These are phyloP conservation scores for Ceratosolen solmsi DNA, from an alignment of 1,140 invertebrate genomes.

Conservation along the genomic window DNA sequence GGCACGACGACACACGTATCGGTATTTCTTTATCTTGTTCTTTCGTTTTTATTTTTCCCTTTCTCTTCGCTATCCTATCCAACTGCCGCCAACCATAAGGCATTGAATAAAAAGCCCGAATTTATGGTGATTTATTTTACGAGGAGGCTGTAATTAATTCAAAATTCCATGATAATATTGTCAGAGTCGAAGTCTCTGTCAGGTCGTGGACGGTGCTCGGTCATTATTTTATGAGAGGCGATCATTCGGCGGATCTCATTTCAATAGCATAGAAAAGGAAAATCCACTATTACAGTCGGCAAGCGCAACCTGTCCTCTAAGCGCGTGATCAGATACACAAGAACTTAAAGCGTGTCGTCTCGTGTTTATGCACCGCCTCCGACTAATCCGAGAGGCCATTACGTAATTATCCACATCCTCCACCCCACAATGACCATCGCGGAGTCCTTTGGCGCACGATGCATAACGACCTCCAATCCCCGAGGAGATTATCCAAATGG, in stretches of 20 bases:
- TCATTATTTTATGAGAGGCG: neutral
- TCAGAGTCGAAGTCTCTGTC: neutral
- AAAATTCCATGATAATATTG: constrained; percentile 30
- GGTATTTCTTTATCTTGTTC: no score
- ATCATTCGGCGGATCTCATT: neutral
- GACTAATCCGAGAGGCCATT: neutral
- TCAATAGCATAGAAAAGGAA: neutral
- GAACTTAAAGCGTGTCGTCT: neutral
- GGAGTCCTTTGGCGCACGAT: neutral
- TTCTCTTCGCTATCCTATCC: neutral
- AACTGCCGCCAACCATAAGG: neutral
- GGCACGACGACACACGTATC: neutral
- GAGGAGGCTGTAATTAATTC: constrained; percentile 14
- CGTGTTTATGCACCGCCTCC: neutral
- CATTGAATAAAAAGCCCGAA: neutral
- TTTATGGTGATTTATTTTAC: constrained; percentile 11
- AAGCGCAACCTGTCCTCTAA: neutral
- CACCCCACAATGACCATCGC: no score
- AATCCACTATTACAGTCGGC: neutral
- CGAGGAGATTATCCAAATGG: constrained; percentile 39
- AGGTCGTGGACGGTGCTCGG: neutral
- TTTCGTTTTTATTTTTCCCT: no score
- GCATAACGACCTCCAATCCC: no score
- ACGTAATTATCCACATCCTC: neutral
- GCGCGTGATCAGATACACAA: neutral